Evolutionary conservation across 2,113 vertebrate genomes (phyloP).

Genomic region (Oxygymnocypris stewartii): DNA sequence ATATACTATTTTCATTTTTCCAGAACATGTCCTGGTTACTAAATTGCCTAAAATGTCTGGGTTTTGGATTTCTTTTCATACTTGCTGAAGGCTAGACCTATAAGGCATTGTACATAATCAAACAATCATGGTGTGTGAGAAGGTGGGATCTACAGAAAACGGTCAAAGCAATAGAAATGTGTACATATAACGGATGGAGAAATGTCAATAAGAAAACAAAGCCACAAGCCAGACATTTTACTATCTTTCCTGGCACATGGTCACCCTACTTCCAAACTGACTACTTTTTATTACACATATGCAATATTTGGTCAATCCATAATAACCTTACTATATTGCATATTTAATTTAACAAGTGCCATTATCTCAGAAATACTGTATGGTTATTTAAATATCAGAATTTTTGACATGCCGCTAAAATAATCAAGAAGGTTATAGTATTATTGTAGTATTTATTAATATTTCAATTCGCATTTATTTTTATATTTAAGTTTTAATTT

Average conservation of each 20-base stretch:
- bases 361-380: neutral
- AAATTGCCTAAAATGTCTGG: no score
- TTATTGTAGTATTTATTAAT: neutral
- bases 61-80: no score
- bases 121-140: no score
- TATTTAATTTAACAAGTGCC: neutral
- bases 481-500: neutral
- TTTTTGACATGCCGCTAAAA: neutral
- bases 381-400: neutral
- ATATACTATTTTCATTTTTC: no score
- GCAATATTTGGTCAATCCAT: neutral
- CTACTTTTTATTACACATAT: neutral
- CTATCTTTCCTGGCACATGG: neutral
- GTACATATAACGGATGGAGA: no score
- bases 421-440: neutral
- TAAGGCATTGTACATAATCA: no score
- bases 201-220: neutral
- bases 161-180: no score
- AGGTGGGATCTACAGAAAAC: no score
- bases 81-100: no score
- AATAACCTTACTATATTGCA: neutral
- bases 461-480: neutral
- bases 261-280: neutral
- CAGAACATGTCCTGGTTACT: no score
- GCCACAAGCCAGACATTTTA: neutral